phyloP scores from a whole-genome alignment of 2,888 invertebrate genomes.

The Lycia hirtaria region DNA sequence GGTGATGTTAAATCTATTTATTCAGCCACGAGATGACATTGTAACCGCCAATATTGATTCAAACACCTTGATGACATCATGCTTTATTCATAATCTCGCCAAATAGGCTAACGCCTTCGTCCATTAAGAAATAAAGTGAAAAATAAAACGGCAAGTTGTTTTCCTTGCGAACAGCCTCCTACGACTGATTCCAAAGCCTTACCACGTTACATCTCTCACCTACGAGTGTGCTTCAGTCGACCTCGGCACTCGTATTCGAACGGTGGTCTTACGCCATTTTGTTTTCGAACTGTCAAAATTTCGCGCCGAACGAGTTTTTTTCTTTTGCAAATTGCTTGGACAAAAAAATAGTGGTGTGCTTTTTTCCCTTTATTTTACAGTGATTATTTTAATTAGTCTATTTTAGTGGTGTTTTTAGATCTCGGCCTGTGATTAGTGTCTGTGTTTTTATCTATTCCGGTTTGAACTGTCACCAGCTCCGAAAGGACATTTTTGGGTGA shows the following conservation, averaged over 20 bases:
- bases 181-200: constrained; percentile 58
- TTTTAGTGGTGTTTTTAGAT: constrained; percentile 36
- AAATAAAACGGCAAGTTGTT: constrained; percentile 63
- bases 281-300: constrained; percentile 57
- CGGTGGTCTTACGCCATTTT: constrained; percentile 67
- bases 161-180: constrained; percentile 77
- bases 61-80: constrained; percentile 28
- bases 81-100: constrained; percentile 25
- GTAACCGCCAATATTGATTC: constrained; percentile 8
- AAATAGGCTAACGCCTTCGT: constrained; percentile 52
- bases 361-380: constrained; percentile 22
- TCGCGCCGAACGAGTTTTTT: constrained; percentile 65
- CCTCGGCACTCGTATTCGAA: constrained; percentile 70
- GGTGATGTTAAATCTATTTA: neutral
- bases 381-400: constrained; percentile 7
- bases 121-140: constrained; percentile 53
- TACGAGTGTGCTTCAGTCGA: constrained; percentile 78
- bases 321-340: constrained; percentile 44
- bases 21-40: neutral
- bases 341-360: constrained; percentile 31
- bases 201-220: constrained; percentile 70
- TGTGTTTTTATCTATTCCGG: constrained; percentile 53
- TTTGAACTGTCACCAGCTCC: constrained; percentile 56
- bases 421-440: constrained; percentile 59
- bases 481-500: constrained; percentile 55